Evolutionary conservation across 2,113 vertebrate species (phyloP).

Genomic region (Lampris incognitus): DNA sequence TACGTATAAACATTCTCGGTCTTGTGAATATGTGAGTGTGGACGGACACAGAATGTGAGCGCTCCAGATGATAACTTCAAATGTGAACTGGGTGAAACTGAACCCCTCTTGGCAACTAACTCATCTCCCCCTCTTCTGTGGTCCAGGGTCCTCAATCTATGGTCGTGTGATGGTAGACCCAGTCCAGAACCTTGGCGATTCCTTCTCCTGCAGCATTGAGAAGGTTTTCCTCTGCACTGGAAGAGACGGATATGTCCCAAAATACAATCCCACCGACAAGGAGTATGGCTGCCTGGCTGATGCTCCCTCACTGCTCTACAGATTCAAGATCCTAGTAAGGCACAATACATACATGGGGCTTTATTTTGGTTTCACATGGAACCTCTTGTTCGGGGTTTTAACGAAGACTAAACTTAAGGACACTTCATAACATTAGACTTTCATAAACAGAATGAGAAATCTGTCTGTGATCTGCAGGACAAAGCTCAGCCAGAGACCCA

Average conservation of each 20-base stretch:
- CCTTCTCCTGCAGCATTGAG: constrained; percentile 84
- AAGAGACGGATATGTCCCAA: constrained; percentile 82
- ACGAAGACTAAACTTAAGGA: neutral
- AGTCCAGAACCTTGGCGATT: constrained; percentile 85
- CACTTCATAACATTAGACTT: too few relatives aligned
- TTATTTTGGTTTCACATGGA: too few relatives aligned
- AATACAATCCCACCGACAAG: constrained; percentile 81
- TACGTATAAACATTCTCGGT: too few relatives aligned
- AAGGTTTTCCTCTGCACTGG: constrained; percentile 87
- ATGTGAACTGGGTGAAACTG: too few relatives aligned
- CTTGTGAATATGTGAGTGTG: too few relatives aligned
- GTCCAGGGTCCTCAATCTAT: constrained; percentile 78
- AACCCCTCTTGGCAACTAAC: neutral
- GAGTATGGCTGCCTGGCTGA: constrained; percentile 83
- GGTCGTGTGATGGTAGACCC: constrained; percentile 84
- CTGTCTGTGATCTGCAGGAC: constrained; percentile 69
- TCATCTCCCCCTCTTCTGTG: neutral
- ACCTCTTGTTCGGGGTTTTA: neutral
- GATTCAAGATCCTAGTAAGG: constrained; percentile 84
- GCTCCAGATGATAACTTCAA: too few relatives aligned
- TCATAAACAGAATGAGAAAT: too few relatives aligned
- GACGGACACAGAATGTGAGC: too few relatives aligned
- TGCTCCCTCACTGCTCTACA: constrained; percentile 82
- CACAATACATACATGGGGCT: neutral
- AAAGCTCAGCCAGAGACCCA: constrained; percentile 85